Evolutionary conservation across 1,140 invertebrate genomes (phyloP).

Genomic region (Bathynomus jamesi): DNA sequence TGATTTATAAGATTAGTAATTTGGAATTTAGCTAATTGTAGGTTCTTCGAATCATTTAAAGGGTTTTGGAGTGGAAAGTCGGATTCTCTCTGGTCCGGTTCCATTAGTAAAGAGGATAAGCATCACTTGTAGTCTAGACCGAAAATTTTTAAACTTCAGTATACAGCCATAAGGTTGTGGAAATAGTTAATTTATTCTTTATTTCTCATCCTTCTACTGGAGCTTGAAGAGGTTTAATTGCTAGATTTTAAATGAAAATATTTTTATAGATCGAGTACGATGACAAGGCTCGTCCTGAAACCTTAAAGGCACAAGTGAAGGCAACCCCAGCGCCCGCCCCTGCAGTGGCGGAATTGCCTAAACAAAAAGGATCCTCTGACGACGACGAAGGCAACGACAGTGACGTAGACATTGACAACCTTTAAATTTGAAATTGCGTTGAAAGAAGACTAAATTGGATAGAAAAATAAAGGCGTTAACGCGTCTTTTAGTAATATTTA

Average conservation of each 20-base stretch:
- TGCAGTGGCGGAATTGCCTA: conserved; percentile 41
- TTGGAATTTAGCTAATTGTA: no score
- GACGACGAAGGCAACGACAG: conserved; percentile 58
- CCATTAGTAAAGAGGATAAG: neutral
- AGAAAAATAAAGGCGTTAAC: no score
- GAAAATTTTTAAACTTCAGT: neutral
- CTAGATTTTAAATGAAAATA: conserved; percentile 6
- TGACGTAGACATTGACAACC: conserved; percentile 77
- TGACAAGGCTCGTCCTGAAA: conserved; percentile 67
- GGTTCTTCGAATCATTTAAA: no score
- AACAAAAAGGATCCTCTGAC: conserved; percentile 29
- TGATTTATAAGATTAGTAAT: no score
- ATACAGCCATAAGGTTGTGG: neutral
- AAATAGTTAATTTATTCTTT: neutral
- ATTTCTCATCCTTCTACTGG: conserved; percentile 4
- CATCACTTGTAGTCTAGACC: neutral
- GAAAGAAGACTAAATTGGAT: no score
- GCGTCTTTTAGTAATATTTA: neutral
- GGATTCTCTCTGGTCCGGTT: neutral
- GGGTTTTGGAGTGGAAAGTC: no score
- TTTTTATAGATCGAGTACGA: conserved; percentile 69
- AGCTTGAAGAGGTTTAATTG: conserved; percentile 17
- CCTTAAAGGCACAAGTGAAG: conserved; percentile 56
- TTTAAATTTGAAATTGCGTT: no score
- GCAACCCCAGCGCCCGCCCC: conserved; percentile 46